Percentiles rank a stretch among this genome's conserved stretches.
phyloP scores from a whole-genome alignment of 30 jellyfish, hydroid and myxozoan species.

The Cassiopea andromeda region DNA sequence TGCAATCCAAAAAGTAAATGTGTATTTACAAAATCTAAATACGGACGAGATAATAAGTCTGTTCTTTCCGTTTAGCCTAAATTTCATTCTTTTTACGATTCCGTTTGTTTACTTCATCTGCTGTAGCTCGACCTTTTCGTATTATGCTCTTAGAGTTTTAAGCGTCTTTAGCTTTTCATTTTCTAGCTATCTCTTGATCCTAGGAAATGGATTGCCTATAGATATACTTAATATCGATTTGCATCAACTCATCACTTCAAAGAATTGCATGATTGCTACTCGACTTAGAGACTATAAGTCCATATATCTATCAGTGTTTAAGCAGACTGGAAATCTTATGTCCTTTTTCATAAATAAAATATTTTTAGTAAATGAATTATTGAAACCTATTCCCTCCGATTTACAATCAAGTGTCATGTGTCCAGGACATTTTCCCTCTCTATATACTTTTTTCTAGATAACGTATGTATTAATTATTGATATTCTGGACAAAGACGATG shows the following conservation, averaged over 20 bases:
- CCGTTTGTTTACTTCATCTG: not conserved
- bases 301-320: not conserved
- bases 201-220: too few species aligned
- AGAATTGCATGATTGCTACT: too few species aligned
- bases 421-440: not conserved
- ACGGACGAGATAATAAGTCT: not conserved
- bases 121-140: not conserved
- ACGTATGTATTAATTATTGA: slow-evolving; percentile 77
- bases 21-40: not conserved
- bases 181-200: not conserved
- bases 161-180: not conserved
- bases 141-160: not conserved
- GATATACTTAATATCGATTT: too few species aligned
- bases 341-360: not conserved
- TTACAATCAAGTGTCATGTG: not conserved
- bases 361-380: slow-evolving; percentile 19
- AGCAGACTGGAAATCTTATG: not conserved
- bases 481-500: slow-evolving; percentile 76
- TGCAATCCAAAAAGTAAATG: slow-evolving; percentile 4
- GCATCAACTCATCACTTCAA: too few species aligned
- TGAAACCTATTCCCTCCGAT: not conserved
- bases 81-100: not conserved
- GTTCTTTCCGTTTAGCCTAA: slow-evolving; percentile 12
- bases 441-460: slow-evolving; percentile 49
- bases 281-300: too few species aligned